These are phyloP conservation scores for Boloria euphrosyne DNA, from an alignment of 2,888 invertebrate genomes.

Conservation along the genomic window DNA sequence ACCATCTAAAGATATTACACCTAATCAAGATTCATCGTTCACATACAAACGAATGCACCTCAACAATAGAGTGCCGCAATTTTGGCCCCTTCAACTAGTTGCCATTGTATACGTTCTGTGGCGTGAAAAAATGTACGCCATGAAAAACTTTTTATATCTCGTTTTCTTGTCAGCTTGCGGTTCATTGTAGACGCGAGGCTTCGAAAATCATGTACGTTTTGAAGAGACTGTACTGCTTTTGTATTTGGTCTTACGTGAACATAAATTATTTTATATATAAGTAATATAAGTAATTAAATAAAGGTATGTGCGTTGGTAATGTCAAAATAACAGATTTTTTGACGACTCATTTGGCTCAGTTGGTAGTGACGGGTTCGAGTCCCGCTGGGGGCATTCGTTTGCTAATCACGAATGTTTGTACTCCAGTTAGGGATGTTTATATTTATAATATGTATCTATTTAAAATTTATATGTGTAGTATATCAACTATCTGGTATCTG, in stretches of 20 bases:
- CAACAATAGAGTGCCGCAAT: conserved; percentile 41
- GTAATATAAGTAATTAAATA: too few species aligned
- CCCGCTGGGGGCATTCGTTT: too few species aligned
- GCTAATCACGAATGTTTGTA: too few species aligned
- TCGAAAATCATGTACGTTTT: conserved; percentile 9
- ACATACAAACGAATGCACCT: conserved; percentile 40
- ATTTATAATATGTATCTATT: too few species aligned
- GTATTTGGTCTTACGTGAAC: background rate
- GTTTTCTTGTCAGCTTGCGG: conserved; percentile 24
- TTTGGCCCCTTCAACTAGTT: conserved; percentile 34
- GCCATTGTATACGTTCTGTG: conserved; percentile 34
- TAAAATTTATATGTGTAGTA: too few species aligned
- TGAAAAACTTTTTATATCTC: conserved; percentile 29
- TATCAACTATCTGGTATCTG: too few species aligned
- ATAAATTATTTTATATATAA: background rate
- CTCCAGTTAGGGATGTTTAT: too few species aligned
- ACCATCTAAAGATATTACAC: conserved; percentile 30
- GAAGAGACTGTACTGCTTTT: conserved; percentile 7
- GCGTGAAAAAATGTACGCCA: conserved; percentile 25
- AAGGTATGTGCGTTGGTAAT: too few species aligned
- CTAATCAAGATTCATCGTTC: conserved; percentile 41
- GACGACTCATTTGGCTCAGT: too few species aligned
- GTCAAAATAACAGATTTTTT: too few species aligned
- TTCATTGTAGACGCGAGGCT: conserved; percentile 16
- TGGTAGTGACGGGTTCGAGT: too few species aligned